A percentile compares a stretch with the other conserved stretches of the same genome.
Evolutionary conservation across 2,888 invertebrate species (phyloP).

Genomic region (Synanthedon formicaeformis): DNA sequence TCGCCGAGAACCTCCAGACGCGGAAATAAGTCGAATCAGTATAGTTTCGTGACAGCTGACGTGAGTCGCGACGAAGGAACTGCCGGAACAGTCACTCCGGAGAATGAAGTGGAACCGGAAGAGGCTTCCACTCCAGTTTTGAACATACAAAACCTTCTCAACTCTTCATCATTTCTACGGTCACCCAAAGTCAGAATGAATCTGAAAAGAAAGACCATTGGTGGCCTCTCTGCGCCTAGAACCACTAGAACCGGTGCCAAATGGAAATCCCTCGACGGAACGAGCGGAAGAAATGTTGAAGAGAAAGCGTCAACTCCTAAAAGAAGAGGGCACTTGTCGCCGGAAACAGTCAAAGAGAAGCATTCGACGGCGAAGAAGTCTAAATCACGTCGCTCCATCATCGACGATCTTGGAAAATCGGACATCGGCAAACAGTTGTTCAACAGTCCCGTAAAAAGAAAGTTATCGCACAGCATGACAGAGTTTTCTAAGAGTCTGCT

Average conservation of each 20-base stretch:
- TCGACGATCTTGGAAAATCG: constrained; percentile 51
- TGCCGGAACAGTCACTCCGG: constrained; percentile 34
- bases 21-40: background rate
- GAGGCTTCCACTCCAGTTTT: constrained; percentile 44
- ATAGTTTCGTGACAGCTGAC: background rate
- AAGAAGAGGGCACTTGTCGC: constrained; percentile 37
- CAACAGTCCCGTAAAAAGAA: constrained; percentile 59
- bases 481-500: constrained; percentile 42
- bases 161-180: constrained; percentile 16
- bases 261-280: constrained; percentile 10
- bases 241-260: constrained; percentile 11
- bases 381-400: constrained; percentile 54
- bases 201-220: constrained; percentile 31
- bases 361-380: constrained; percentile 63
- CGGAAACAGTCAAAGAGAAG: constrained; percentile 52
- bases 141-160: constrained; percentile 40
- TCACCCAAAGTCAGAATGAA: constrained; percentile 5
- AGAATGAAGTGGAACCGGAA: constrained; percentile 30
- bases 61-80: constrained; percentile 3
- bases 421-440: constrained; percentile 56
- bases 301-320: constrained; percentile 45
- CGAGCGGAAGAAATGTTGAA: constrained; percentile 8
- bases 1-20: constrained; percentile 28
- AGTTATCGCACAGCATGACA: constrained; percentile 60
- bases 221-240: constrained; percentile 16